These are phyloP conservation scores for Oryzias sinensis DNA, from an alignment of 2,797 vertebrate genomes.

Conservation along the genomic window DNA sequence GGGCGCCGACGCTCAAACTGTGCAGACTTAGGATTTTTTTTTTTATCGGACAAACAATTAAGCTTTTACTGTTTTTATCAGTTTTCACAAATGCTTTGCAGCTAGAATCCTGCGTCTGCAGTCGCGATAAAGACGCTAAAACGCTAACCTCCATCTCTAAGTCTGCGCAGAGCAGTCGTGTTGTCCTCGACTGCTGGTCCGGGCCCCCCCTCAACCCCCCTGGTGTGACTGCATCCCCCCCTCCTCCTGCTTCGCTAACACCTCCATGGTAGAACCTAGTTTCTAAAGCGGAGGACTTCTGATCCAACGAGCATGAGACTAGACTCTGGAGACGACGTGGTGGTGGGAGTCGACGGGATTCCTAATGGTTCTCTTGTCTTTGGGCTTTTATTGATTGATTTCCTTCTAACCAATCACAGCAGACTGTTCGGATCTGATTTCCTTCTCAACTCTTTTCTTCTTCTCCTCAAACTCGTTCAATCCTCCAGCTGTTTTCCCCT, in stretches of 20 bases:
- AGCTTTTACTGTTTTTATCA: too few species aligned
- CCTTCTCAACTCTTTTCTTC: constrained; percentile 8
- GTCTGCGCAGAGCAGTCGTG: constrained; percentile 20
- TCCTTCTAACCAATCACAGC: constrained; percentile 30
- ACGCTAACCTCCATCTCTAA: constrained; percentile 5
- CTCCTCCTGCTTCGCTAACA: constrained; percentile 41
- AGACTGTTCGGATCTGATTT: constrained; percentile 11
- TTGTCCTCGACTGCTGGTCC: constrained; percentile 32
- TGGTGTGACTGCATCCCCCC: constrained; percentile 32
- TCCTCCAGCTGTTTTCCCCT: constrained; percentile 6
- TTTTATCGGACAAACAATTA: not conserved
- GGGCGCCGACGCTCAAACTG: constrained; percentile 13
- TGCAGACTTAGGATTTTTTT: constrained; percentile 7
- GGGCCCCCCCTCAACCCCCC: constrained; percentile 11
- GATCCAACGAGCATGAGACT: not conserved
- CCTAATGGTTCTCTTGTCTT: constrained; percentile 8
- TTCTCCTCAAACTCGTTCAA: constrained; percentile 19
- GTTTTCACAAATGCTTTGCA: too few species aligned
- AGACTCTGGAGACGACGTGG: constrained; percentile 7
- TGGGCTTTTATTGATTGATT: constrained; percentile 24
- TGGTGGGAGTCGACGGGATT: constrained; percentile 19
- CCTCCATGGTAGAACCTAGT: constrained; percentile 46
- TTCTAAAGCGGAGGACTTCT: constrained; percentile 1
- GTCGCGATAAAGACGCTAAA: not conserved
- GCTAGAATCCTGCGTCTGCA: too few species aligned